These are phyloP conservation scores for Eulimnadia texana DNA, from an alignment of 1,140 invertebrate genomes.

Conservation along the genomic window DNA sequence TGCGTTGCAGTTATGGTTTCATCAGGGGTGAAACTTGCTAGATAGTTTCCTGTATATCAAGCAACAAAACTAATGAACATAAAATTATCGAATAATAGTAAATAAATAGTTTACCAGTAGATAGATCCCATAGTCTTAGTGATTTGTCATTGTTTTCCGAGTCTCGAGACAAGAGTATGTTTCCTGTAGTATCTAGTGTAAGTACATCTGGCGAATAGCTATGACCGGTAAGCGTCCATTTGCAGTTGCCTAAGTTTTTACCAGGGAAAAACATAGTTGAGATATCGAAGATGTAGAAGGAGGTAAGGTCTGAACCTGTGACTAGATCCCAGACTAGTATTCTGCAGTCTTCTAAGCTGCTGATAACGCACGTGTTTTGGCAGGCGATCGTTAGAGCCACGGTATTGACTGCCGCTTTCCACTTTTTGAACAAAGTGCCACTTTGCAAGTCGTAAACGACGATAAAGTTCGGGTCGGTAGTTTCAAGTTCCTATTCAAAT, in stretches of 20 bases:
- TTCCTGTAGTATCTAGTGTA: slow-evolving; percentile 50
- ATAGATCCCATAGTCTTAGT: slow-evolving; percentile 60
- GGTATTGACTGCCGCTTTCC: slow-evolving; percentile 66
- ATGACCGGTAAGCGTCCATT: slow-evolving; percentile 56
- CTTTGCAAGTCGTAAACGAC: slow-evolving; percentile 82
- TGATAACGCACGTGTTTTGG: slow-evolving; percentile 60
- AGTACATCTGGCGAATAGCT: slow-evolving; percentile 54
- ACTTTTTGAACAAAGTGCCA: slow-evolving; percentile 79
- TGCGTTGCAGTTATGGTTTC: slow-evolving; percentile 57
- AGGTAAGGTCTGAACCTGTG: slow-evolving; percentile 39
- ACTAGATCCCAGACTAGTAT: slow-evolving; percentile 75
- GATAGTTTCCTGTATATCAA: slow-evolving; percentile 42
- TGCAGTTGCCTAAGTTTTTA: slow-evolving; percentile 41
- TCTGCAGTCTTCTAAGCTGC: slow-evolving; percentile 59
- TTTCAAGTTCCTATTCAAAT: slow-evolving; percentile 55
- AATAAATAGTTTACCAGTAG: slow-evolving; percentile 39
- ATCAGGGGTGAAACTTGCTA: slow-evolving; percentile 62
- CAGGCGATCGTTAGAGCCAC: slow-evolving; percentile 67
- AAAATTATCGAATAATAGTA: slow-evolving; percentile 5
- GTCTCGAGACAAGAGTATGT: slow-evolving; percentile 53
- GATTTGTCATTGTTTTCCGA: slow-evolving; percentile 49
- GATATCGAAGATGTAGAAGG: not conserved
- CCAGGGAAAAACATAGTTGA: slow-evolving; percentile 8
- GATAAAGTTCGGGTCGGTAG: slow-evolving; percentile 69
- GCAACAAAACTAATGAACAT: slow-evolving; percentile 7